A percentile compares a stretch with the other conserved stretches of the same genome.
These are phyloP conservation scores for Diaperis boleti DNA, from an alignment of 2,888 invertebrate species.

Conservation along the genomic window DNA sequence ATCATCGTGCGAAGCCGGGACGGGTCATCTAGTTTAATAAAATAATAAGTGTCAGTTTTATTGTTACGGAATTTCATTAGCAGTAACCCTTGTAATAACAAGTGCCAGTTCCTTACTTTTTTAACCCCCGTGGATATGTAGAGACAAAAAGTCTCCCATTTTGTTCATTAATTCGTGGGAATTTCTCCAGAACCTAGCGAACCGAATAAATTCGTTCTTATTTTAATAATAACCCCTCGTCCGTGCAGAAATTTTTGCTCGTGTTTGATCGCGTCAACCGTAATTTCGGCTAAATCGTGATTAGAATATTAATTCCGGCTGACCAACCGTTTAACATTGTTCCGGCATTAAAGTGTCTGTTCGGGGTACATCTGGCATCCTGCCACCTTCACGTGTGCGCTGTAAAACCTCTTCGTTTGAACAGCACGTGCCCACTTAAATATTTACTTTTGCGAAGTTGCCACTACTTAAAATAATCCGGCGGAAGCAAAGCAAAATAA, in stretches of 20 bases:
- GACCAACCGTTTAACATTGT: conserved; percentile 42
- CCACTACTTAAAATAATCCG: conserved; percentile 61
- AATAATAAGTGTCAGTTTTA: too few relatives aligned
- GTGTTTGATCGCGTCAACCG: conserved; percentile 30
- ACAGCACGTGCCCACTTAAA: conserved; percentile 55
- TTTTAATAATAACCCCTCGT: background rate
- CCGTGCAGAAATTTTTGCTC: conserved; percentile 13
- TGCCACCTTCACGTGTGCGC: conserved; percentile 3
- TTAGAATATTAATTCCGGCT: conserved; percentile 51
- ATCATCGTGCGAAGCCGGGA: too few relatives aligned
- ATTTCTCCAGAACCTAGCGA: too few relatives aligned
- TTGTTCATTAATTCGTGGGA: background rate
- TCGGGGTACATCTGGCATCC: conserved; percentile 22
- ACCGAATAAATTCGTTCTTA: too few relatives aligned
- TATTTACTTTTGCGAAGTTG: conserved; percentile 61
- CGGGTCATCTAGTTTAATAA: too few relatives aligned
- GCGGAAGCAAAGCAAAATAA: conserved; percentile 60
- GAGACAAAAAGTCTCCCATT: background rate
- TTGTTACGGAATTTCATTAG: too few relatives aligned
- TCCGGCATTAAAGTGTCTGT: background rate
- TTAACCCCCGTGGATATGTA: too few relatives aligned
- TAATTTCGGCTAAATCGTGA: conserved; percentile 43
- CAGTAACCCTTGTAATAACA: too few relatives aligned
- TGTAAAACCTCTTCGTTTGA: conserved; percentile 15
- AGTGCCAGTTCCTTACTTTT: too few relatives aligned